Conservation (phyloP, 2,113 vertebrate species). For the Sakesphorus luctuosus region DNA sequence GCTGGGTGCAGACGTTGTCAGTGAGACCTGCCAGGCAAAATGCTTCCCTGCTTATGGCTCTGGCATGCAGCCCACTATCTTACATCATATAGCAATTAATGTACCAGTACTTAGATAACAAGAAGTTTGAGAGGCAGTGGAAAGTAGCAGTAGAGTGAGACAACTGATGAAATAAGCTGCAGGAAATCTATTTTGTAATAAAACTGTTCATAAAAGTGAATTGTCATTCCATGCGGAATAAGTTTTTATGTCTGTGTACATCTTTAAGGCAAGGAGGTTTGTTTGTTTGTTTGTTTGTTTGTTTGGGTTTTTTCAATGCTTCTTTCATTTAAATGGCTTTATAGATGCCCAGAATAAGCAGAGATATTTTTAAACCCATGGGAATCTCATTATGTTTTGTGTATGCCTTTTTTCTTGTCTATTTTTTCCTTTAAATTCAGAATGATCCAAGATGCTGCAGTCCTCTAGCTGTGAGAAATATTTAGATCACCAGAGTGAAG, state of each 20-base stretch:
- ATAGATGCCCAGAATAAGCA: background rate
- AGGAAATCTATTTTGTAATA: constrained; percentile 73
- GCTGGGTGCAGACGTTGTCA: constrained; percentile 18
- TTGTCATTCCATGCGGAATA: constrained; percentile 65
- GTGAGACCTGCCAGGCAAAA: constrained; percentile 1
- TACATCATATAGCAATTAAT: constrained; percentile 66
- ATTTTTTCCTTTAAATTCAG: background rate
- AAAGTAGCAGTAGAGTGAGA: constrained; percentile 36
- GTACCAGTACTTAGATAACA: constrained; percentile 39
- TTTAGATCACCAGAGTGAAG: background rate
- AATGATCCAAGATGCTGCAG: background rate
- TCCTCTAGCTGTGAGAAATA: constrained; percentile 7
- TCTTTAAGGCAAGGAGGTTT: constrained; percentile 14
- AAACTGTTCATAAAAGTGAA: constrained; percentile 72
- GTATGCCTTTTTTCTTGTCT: background rate
- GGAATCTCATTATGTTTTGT: constrained; percentile 21
- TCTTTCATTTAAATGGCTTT: constrained; percentile 50
- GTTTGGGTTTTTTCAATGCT: background rate
- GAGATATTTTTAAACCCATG: background rate
- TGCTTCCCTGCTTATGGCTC: constrained; percentile 10
- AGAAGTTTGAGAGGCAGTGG: constrained; percentile 30
- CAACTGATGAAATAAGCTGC: constrained; percentile 49
- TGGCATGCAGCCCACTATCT: constrained; percentile 13
- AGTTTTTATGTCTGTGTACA: constrained; percentile 56
- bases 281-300: background rate